A percentile compares a stretch with the other conserved stretches of the same genome.
phyloP scores from a whole-genome alignment of 2,888 invertebrate species.

The Plusia festucae region DNA sequence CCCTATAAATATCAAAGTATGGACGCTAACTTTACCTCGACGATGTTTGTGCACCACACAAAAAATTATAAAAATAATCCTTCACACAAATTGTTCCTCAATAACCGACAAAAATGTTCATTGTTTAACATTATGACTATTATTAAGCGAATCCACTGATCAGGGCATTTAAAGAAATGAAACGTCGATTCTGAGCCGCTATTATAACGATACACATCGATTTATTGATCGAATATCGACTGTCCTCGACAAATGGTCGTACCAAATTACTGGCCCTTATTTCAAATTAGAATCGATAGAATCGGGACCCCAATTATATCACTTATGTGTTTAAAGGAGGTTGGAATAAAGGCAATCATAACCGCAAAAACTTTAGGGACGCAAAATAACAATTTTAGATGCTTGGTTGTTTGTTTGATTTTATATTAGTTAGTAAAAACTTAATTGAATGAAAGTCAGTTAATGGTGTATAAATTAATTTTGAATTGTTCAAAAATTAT shows the following conservation, averaged over 20 bases:
- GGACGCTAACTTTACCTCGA: conserved; percentile 20
- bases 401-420: conserved; percentile 65
- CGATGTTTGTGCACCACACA: conserved; percentile 40
- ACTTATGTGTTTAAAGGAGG: conserved; percentile 89
- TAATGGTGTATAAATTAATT: conserved; percentile 28
- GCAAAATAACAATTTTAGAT: conserved; percentile 60
- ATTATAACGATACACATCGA: conserved; percentile 88
- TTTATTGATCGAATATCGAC: conserved; percentile 89
- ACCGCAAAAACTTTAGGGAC: conserved; percentile 75
- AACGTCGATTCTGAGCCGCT: conserved; percentile 85
- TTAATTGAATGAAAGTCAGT: conserved; percentile 27
- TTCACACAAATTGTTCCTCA: conserved; percentile 66
- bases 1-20: conserved; percentile 2
- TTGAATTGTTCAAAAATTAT: conserved; percentile 28
- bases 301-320: conserved; percentile 88
- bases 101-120: conserved; percentile 76
- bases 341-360: conserved; percentile 81
- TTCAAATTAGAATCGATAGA: conserved; percentile 89
- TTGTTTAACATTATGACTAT: conserved; percentile 86
- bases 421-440: conserved; percentile 47
- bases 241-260: conserved; percentile 88
- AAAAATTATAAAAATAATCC: conserved; percentile 57
- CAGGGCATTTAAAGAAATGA: conserved; percentile 89
- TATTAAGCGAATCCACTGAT: conserved; percentile 87
- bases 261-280: conserved; percentile 88